These are phyloP conservation scores for Dolichallabes microphthalmus DNA, from an alignment of 2,113 vertebrate genomes.

Conservation along the genomic window DNA sequence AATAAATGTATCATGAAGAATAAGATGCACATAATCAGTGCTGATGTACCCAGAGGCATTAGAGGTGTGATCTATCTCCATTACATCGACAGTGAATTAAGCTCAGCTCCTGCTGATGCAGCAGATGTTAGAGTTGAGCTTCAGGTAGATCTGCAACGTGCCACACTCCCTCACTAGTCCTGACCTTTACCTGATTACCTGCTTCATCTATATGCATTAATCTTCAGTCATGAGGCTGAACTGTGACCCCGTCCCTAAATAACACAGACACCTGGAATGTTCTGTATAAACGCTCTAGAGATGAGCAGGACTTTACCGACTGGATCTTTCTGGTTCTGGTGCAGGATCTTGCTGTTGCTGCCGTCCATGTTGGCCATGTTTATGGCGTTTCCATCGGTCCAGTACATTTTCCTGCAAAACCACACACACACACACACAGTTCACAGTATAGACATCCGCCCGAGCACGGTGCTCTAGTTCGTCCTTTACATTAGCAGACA, in stretches of 20 bases:
- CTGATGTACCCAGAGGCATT: not conserved
- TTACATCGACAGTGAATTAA: not conserved
- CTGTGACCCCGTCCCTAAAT: not conserved
- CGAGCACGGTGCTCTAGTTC: not conserved
- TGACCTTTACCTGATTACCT: not conserved
- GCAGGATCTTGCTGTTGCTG: slow-evolving; percentile 85
- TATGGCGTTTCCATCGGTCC: slow-evolving; percentile 85
- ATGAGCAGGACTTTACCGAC: slow-evolving; percentile 69
- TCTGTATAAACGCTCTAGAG: not conserved
- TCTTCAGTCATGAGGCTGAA: not conserved
- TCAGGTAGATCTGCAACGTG: not conserved
- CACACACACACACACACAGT: not conserved
- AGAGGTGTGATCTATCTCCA: not conserved
- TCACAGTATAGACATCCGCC: not conserved
- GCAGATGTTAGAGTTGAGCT: not conserved
- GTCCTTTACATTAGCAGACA: not conserved
- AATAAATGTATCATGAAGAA: not conserved
- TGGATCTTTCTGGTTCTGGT: slow-evolving; percentile 86
- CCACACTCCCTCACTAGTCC: not conserved
- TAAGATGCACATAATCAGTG: not conserved
- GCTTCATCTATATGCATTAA: not conserved
- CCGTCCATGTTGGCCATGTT: slow-evolving; percentile 90
- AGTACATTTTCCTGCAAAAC: slow-evolving; percentile 79
- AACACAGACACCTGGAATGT: not conserved
- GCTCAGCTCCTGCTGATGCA: not conserved